Evolutionary conservation across 64 coral and sea anemone species (phyloP), one percentile per base, ranked within the genome.

Genomic region (Dendrophyllia cribrosa): DNA sequence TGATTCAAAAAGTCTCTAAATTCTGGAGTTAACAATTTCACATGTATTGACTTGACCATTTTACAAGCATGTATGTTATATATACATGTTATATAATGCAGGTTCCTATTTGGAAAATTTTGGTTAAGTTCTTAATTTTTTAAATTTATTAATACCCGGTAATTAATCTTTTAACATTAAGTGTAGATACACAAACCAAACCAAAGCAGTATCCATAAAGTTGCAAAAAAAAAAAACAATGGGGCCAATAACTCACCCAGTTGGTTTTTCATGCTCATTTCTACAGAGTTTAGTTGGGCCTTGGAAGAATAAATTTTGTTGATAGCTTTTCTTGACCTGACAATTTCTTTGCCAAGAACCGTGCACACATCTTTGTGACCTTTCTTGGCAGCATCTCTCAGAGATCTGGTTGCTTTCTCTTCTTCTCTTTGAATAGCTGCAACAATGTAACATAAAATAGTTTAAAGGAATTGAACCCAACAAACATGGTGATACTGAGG

Each of bases 191-290:
- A 34, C 2, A 2, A 34, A 20, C 3, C 20, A 70, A 16, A 70
- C 10, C 16, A 23, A 71, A 71, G 0, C 16, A 15, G 16, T 8
- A 8, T 71, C 26, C 6, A 15, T n/a, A 10, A 7, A 23, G n/a
- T 69, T 3, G 4, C 66, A 23, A 24, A 69, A n/a, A 25, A 69
- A 69, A 68, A 68, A 8, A 55, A 74, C 15, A 5, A 26, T 11
- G 34, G 19, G 46, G 6, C 50, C 20, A 73, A 51, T 45, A 13
- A 92, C 73, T 89, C 81, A 94, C 95, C 92, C 48, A 93, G 76
- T 14, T 98, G 96, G 70, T 95, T 98, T 62, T 98, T 98, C 96
- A 98, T 98, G 49, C 88, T 64, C 96, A 98, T 98, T 45, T 98
- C 96, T 26, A 98, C 96, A 64, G 96, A 98, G 60, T 79, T 98